Percentiles rank a stretch among this genome's conserved stretches.
These are phyloP conservation scores for Ginglymostoma cirratum DNA, from an alignment of 2,113 vertebrate species.

Conservation along the genomic window DNA sequence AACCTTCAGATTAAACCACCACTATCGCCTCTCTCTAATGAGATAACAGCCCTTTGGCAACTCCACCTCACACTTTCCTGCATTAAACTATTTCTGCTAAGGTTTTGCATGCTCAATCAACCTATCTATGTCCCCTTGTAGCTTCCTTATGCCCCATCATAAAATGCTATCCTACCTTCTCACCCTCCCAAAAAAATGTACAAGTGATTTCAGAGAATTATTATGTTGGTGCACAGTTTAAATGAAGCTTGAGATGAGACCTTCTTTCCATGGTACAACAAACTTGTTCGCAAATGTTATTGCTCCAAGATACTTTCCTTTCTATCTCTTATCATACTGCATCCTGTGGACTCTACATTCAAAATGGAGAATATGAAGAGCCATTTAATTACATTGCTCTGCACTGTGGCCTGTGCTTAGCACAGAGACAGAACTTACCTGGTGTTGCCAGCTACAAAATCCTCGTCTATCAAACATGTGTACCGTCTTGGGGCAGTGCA, in stretches of 20 bases:
- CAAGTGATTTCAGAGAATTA: neutral
- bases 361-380: neutral
- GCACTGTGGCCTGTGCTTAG: neutral
- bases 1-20: no score
- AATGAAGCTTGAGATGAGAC: neutral
- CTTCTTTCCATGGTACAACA: neutral
- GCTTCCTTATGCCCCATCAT: no score
- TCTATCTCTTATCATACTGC: neutral
- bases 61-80: no score
- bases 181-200: neutral
- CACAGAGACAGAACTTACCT: constrained; percentile 30
- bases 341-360: neutral
- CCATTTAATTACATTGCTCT: neutral
- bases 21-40: no score
- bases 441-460: neutral
- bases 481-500: constrained; percentile 11
- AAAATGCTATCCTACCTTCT: no score
- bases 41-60: no score
- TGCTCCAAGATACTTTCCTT: neutral
- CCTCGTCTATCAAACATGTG: constrained; percentile 29
- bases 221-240: neutral
- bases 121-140: no score
- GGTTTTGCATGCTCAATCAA: no score
- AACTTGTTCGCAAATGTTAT: neutral
- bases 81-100: no score